Base-by-base conservation (phyloP, 2,797 vertebrate genomes). In the Chrosomus eos region DNA sequence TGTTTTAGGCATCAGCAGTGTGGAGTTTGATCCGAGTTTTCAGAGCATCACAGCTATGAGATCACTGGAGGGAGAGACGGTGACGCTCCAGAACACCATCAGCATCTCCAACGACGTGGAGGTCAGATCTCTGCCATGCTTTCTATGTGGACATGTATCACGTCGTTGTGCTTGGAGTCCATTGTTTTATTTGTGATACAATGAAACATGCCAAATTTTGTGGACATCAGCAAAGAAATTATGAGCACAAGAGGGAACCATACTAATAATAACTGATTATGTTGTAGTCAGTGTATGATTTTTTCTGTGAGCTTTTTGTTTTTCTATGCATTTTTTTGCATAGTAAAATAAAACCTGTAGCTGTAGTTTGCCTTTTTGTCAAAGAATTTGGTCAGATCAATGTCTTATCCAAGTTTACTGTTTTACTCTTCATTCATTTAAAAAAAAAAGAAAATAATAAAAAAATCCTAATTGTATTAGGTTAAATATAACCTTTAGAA, bases 11-110 rank as follows among this genome's bases (percentile, higher is more conserved):
- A 99, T 99, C 93, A 95, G 97, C 94, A 97, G 96, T 88, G 98
- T 99, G 72, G 94, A 92, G 82, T 99, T 99, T 94, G 98, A 99
- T 93, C 93, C 95, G 18, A 94, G 95, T 70, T 96, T 92, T 90
- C 96, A 97, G 90, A 90, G 96, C 91, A 99, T 99, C 89, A 92
- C 95, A 77, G 96, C 97, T 82, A 99, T 99, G 97, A 97, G 96
- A 90, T 99, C 98, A 80, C 92, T 97, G 90, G 97, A 99, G 88
- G 98, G 98, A 85, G 98, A 99, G 94, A 90, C 92, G 11, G 97
- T 99, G 14, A 93, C 94, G n/a, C 94, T 99, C 86, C 96, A 94
- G 93, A 97, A 96, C 87, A 93, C 93, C 88, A 93, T 99, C 84
- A 94, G 92, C 89, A 94, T 99, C 76, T 97, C 97, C 89, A 96